Evolutionary conservation across 2,797 vertebrate genomes (phyloP).

Genomic region (Potorous gilbertii): DNA sequence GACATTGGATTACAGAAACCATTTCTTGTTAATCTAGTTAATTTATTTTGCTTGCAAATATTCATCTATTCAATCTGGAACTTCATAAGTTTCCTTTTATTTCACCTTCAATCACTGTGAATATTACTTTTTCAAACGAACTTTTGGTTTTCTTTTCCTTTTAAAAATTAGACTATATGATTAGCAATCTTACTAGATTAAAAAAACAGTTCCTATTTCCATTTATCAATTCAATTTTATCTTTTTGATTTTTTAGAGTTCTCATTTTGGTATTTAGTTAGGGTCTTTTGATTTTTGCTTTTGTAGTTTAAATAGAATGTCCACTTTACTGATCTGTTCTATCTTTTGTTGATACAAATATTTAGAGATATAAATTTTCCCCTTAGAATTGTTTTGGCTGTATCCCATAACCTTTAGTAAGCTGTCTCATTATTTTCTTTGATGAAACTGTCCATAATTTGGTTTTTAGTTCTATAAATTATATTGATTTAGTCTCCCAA

Average conservation of each 20-base stretch:
- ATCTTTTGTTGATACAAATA: background rate
- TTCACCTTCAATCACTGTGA: background rate
- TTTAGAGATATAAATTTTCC: background rate
- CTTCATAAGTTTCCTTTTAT: background rate
- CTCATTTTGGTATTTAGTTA: background rate
- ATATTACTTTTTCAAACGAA: background rate
- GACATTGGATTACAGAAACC: background rate
- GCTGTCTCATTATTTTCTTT: too few species aligned
- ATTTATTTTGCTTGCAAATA: background rate
- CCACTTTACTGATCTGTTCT: background rate
- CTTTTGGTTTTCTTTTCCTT: background rate
- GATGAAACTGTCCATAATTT: too few species aligned
- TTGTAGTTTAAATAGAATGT: background rate
- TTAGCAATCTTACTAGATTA: too few species aligned
- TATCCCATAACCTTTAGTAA: background rate
- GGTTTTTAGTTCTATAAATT: too few species aligned
- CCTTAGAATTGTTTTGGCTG: background rate
- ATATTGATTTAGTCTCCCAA: too few species aligned
- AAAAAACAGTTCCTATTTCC: background rate
- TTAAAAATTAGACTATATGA: background rate
- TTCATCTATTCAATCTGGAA: background rate
- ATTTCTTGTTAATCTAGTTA: background rate
- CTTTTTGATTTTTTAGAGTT: background rate
- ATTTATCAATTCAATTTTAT: background rate
- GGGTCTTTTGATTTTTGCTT: background rate